Evolutionary conservation across 2,797 vertebrate species (phyloP).

Genomic region (Sebastes dallii): DNA sequence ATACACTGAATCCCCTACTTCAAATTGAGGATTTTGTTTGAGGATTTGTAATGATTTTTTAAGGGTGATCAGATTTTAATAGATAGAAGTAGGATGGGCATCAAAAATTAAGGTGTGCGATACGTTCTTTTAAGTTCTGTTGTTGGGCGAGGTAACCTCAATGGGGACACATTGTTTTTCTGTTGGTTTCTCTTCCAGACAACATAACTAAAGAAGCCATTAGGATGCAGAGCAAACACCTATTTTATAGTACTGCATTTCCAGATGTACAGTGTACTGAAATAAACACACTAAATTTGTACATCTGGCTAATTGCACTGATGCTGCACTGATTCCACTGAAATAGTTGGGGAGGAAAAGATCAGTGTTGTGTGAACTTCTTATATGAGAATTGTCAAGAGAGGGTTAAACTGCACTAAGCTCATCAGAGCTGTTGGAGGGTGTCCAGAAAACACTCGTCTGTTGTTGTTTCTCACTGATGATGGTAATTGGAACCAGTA

Average conservation of each 20-base stretch:
- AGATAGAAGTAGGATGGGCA: no score
- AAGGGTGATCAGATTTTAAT: no score
- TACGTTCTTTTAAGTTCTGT: not conserved
- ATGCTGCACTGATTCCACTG: not conserved
- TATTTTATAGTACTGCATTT: not conserved
- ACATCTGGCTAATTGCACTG: constrained; percentile 6
- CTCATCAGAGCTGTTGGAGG: not conserved
- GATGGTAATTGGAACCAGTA: not conserved
- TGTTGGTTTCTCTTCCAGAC: not conserved
- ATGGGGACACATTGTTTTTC: not conserved
- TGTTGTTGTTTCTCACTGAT: not conserved
- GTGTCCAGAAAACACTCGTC: not conserved
- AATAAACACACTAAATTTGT: not conserved
- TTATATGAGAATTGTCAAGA: not conserved
- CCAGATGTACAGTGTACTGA: not conserved
- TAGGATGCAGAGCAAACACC: not conserved
- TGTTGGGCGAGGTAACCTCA: not conserved
- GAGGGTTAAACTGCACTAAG: not conserved
- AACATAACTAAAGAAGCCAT: not conserved
- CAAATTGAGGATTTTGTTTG: no score
- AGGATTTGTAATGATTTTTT: no score
- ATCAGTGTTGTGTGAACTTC: not conserved
- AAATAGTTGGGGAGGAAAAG: no score
- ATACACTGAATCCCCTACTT: no score
- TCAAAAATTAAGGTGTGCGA: not conserved